phyloP scores from a whole-genome alignment of 1,140 invertebrate genomes.

The Parapsyche elsis region DNA sequence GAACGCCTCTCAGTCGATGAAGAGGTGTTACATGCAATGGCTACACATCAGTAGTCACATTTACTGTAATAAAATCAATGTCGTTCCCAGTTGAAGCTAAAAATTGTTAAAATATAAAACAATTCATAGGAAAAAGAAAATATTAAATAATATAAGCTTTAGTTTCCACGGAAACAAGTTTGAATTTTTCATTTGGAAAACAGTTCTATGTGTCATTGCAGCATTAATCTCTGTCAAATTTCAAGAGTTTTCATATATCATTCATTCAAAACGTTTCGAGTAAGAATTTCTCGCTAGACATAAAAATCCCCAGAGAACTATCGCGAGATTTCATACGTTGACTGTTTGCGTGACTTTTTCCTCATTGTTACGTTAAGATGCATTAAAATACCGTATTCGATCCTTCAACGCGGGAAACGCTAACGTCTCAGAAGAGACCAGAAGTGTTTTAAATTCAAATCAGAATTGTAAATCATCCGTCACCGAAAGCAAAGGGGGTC shows the following conservation, averaged over 20 bases:
- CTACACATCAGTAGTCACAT: neutral
- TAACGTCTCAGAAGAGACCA: neutral
- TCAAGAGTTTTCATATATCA: constrained; percentile 24
- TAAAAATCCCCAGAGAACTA: constrained; percentile 1
- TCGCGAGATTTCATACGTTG: neutral
- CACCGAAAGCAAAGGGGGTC: constrained; percentile 44
- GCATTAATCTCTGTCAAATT: constrained; percentile 27
- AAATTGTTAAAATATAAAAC: too few relatives aligned
- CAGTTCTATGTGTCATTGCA: neutral
- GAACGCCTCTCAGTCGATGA: neutral
- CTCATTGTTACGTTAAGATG: too few relatives aligned
- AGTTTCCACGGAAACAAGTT: too few relatives aligned
- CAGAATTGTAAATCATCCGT: constrained; percentile 57
- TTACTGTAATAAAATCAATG: too few relatives aligned
- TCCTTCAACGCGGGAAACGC: neutral
- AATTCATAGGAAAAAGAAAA: too few relatives aligned
- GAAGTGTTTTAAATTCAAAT: constrained; percentile 55
- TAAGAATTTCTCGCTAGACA: neutral
- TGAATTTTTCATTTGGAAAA: too few relatives aligned
- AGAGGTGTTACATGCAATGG: neutral
- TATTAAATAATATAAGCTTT: too few relatives aligned
- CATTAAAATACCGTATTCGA: too few relatives aligned
- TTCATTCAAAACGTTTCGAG: neutral
- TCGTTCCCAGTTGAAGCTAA: too few relatives aligned
- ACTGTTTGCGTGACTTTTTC: neutral